Evolutionary conservation across 2,113 vertebrate genomes (phyloP), one percentile per base, ranked within the genome.

Genomic region (Myodes glareolus): DNA sequence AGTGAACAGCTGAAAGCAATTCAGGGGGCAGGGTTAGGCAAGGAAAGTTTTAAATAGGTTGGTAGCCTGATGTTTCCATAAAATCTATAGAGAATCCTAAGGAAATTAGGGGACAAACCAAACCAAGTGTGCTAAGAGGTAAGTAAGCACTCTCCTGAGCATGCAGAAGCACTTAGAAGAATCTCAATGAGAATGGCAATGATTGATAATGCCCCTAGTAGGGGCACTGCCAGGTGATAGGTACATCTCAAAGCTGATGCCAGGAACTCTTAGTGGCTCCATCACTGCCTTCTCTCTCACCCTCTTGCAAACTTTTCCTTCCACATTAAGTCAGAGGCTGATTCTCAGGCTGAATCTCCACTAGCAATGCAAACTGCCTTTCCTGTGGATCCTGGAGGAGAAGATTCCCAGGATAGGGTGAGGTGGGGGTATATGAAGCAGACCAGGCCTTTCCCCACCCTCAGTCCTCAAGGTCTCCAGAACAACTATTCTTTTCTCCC

Each of bases 31-130:
- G 23, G 73, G 33, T 85, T 63, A 76, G 21, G 39, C 82, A 93
- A 92, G 94, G 29, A 80, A 94, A 84, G n/a, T 94, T 73, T 80
- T 92, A 82, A 95, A 85, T 36, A 86, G 68, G 25, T 55, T 90
- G 33, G 16, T 84, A 81, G 76, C 82, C 67, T 85, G 75, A 58
- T 7, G 47, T 97, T 94, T 73, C 39, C 39, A 84, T 82, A 96
- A 95, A 67, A n/a, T 81, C 4, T 27, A 61, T 90, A 84, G 21
- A 76, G 73, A 93, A 72, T 33, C 9, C 72, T 61, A 82, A 25
- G 21, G 2, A 65, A 93, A 23, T 25, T 52, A 68, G 89, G 81
- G 68, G 36, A 88, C 23, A 50, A 76, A 90, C 47, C 25, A 63
- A 31, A 76, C 27, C 31, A 55, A 96, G 42, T 0, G 21, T 93